Percentiles rank a stretch among this genome's conserved stretches.
Evolutionary conservation across 2,797 vertebrate species (phyloP).

Genomic region (Pampus argenteus): DNA sequence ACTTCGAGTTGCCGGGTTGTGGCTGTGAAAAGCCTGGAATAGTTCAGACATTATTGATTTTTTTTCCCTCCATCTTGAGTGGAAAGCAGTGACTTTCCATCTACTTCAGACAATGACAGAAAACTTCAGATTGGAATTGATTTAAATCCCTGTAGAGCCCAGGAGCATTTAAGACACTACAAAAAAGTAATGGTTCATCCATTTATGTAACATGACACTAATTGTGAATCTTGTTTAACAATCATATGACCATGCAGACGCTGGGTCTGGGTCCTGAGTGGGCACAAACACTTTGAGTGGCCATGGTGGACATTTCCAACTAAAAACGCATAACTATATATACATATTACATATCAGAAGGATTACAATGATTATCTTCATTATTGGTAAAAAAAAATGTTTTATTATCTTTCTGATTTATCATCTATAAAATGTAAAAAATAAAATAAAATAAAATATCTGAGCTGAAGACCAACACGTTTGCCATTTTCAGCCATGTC

Average conservation of each 20-base stretch:
- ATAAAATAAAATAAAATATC: too few relatives aligned
- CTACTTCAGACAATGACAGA: conserved; percentile 23
- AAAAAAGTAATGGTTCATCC: conserved; percentile 20
- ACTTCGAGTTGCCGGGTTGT: conserved; percentile 42
- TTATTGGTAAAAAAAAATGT: too few relatives aligned
- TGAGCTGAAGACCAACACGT: not conserved
- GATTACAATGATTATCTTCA: too few relatives aligned
- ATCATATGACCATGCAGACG: not conserved
- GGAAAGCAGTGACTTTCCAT: conserved; percentile 34
- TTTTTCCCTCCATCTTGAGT: conserved; percentile 1
- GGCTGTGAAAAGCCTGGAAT: conserved; percentile 51
- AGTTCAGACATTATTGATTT: conserved; percentile 62
- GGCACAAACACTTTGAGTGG: too few relatives aligned
- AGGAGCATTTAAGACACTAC: conserved; percentile 2
- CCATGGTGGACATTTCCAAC: not conserved
- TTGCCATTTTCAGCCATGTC: too few relatives aligned
- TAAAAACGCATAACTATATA: too few relatives aligned
- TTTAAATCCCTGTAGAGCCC: conserved; percentile 29
- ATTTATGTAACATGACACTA: conserved; percentile 3
- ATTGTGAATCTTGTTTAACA: not conserved
- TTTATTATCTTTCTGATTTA: too few relatives aligned
- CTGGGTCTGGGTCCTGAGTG: not conserved
- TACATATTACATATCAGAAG: too few relatives aligned
- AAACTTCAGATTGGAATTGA: conserved; percentile 66
- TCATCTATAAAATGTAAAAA: not conserved